phyloP scores from a whole-genome alignment of 1,140 invertebrate genomes.

The Drosophila lini region DNA sequence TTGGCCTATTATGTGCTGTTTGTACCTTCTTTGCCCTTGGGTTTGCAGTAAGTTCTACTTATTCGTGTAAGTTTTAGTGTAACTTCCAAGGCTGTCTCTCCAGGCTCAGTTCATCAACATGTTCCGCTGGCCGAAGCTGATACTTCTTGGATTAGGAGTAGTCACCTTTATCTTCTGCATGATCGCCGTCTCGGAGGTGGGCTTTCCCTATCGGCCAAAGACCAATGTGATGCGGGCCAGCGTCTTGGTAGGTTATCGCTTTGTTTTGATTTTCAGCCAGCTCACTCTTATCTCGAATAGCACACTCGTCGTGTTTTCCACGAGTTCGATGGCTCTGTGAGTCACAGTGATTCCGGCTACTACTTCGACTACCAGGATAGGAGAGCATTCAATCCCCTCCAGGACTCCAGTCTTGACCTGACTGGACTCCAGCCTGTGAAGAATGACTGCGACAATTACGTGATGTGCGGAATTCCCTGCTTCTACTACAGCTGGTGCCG shows the following conservation, averaged over 20 bases:
- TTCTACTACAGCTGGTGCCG: no score
- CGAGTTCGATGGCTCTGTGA: constrained; percentile 85
- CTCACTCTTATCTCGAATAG: constrained; percentile 76
- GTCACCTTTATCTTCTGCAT: constrained; percentile 84
- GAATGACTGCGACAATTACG: constrained; percentile 87
- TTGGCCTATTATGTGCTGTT: constrained; percentile 84
- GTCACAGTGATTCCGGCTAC: constrained; percentile 87
- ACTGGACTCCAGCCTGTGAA: constrained; percentile 86
- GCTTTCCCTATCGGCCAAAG: constrained; percentile 90
- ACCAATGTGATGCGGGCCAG: constrained; percentile 89
- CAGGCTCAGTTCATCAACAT: constrained; percentile 73
- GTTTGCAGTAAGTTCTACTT: constrained; percentile 51
- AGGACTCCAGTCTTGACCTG: constrained; percentile 66
- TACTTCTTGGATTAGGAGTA: constrained; percentile 47
- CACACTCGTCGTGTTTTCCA: constrained; percentile 87
- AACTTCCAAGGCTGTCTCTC: no score
- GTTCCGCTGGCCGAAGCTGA: constrained; percentile 63
- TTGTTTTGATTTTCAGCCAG: neutral
- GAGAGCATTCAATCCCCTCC: constrained; percentile 87
- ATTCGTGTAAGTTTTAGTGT: rapidly evolving
- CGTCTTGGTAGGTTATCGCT: constrained; percentile 85
- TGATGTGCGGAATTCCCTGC: no score
- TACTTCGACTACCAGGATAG: constrained; percentile 90
- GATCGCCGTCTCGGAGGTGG: constrained; percentile 88
- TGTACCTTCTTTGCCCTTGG: constrained; percentile 75